A percentile compares a stretch with the other conserved stretches of the same genome.
Evolutionary conservation across 2,797 vertebrate genomes (phyloP).

Genomic region (Amblyopsis hoosieri): DNA sequence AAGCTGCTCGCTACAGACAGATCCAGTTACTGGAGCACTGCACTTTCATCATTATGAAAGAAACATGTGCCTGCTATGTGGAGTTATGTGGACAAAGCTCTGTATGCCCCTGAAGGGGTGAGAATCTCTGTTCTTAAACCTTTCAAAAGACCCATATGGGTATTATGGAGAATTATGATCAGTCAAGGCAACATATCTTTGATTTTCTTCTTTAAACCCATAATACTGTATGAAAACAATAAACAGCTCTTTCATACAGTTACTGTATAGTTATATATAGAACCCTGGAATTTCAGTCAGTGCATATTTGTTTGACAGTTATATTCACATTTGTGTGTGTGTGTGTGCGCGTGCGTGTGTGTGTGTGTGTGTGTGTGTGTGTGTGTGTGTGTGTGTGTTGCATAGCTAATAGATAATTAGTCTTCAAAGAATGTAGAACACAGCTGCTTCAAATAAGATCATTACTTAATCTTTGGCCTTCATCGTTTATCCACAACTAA

Average conservation of each 20-base stretch:
- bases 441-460: slow-evolving; percentile 25
- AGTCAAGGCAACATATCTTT: slow-evolving; percentile 1
- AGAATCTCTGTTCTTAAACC: slow-evolving; percentile 31
- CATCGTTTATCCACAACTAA: slow-evolving; percentile 35
- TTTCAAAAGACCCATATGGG: slow-evolving; percentile 17
- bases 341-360: background rate
- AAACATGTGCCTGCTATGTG: slow-evolving; percentile 73
- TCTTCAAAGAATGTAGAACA: slow-evolving; percentile 22
- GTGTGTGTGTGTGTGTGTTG: slow-evolving; percentile 24
- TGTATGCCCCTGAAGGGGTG: slow-evolving; percentile 14
- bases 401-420: slow-evolving; percentile 26
- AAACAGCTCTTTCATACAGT: no score
- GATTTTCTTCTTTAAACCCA: background rate
- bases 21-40: slow-evolving; percentile 78
- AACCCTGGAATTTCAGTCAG: background rate
- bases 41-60: slow-evolving; percentile 85
- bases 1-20: slow-evolving; percentile 78
- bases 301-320: background rate
- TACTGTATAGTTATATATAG: no score
- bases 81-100: slow-evolving; percentile 56
- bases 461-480: slow-evolving; percentile 33
- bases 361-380: slow-evolving; percentile 10
- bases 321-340: slow-evolving; percentile 17
- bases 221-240: no score
- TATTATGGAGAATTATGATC: slow-evolving; percentile 25